Percentiles rank a stretch among this genome's conserved stretches.
These are phyloP conservation scores for Alcis repandata DNA, from an alignment of 2,888 invertebrate species.

Conservation along the genomic window DNA sequence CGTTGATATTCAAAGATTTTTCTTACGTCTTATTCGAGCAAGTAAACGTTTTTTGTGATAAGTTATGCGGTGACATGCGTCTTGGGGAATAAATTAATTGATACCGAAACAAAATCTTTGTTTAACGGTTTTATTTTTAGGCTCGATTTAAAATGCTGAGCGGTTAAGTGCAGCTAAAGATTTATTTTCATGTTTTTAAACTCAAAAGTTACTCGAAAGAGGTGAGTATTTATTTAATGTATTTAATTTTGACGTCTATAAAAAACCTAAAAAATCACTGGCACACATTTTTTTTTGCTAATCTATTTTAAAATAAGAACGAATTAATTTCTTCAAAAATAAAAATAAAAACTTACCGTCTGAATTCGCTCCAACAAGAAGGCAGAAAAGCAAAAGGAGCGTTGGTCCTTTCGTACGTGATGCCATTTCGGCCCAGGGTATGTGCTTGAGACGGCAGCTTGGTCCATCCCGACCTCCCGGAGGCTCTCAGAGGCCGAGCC, in stretches of 20 bases:
- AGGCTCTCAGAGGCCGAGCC: slow-evolving; percentile 49
- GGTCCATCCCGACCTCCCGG: slow-evolving; percentile 74
- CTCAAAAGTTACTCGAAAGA: too few species aligned
- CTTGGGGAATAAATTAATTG: slow-evolving; percentile 49
- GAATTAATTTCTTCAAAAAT: too few species aligned
- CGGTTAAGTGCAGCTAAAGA: too few species aligned
- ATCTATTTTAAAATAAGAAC: too few species aligned
- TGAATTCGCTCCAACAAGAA: slow-evolving; percentile 64
- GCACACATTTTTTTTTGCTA: neutral
- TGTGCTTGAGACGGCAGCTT: slow-evolving; percentile 67
- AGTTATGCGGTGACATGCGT: slow-evolving; percentile 60
- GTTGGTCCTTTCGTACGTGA: slow-evolving; percentile 67
- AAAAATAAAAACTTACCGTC: slow-evolving; percentile 67
- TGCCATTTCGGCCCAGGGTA: slow-evolving; percentile 78
- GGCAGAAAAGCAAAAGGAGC: slow-evolving; percentile 74
- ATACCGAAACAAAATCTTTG: slow-evolving; percentile 64
- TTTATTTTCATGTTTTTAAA: too few species aligned
- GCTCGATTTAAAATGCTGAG: neutral
- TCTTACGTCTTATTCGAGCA: slow-evolving; percentile 23
- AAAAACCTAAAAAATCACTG: neutral
- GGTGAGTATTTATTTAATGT: too few species aligned
- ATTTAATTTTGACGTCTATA: neutral
- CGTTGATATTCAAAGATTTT: slow-evolving; percentile 34
- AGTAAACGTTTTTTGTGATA: slow-evolving; percentile 32
- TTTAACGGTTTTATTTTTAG: slow-evolving; percentile 8